Evolutionary conservation across 2,888 invertebrate species (phyloP).

Genomic region (Glaucopsyche alexis): DNA sequence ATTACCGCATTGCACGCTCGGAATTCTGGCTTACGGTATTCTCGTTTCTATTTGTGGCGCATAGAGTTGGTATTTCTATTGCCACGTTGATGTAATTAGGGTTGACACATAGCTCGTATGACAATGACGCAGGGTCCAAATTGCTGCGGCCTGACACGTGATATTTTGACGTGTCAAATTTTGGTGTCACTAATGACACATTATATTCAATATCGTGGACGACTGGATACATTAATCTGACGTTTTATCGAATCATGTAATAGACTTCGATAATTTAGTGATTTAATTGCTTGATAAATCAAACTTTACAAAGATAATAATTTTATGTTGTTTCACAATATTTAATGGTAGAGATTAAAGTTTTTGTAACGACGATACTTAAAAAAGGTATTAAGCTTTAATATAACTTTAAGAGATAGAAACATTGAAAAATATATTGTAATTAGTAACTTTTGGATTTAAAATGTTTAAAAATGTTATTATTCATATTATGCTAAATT

Average conservation of each 20-base stretch:
- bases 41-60: slow-evolving; percentile 23
- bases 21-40: slow-evolving; percentile 40
- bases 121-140: slow-evolving; percentile 25
- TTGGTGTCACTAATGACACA: slow-evolving; percentile 40
- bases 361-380: slow-evolving; percentile 1
- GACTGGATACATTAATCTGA: slow-evolving; percentile 58
- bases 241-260: slow-evolving; percentile 38
- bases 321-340: background rate
- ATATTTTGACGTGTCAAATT: slow-evolving; percentile 47
- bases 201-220: slow-evolving; percentile 49
- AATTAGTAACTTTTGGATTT: background rate
- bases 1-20: slow-evolving; percentile 49
- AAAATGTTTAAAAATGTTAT: too few species aligned
- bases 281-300: slow-evolving; percentile 19
- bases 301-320: background rate
- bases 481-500: too few species aligned
- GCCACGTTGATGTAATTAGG: background rate
- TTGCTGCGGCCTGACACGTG: slow-evolving; percentile 38
- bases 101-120: slow-evolving; percentile 19
- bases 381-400: background rate
- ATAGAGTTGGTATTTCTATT: slow-evolving; percentile 1
- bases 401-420: background rate
- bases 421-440: background rate
- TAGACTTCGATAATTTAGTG: slow-evolving; percentile 33
- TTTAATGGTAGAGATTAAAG: slow-evolving; percentile 4